Evolutionary conservation across 2,888 invertebrate genomes (phyloP).

Genomic region (Lymantria monacha): DNA sequence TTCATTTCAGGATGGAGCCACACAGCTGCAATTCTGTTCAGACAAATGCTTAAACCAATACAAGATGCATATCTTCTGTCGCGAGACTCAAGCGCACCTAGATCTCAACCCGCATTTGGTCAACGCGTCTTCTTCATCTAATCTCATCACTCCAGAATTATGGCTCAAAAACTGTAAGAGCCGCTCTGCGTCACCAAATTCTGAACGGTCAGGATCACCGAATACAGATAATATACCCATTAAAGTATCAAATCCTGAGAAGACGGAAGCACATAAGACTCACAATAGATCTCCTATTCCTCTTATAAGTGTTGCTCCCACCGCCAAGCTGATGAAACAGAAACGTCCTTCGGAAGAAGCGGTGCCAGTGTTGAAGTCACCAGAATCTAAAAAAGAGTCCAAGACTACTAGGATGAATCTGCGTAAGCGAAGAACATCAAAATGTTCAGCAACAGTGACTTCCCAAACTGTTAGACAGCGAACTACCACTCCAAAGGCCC

Average conservation of each 20-base stretch:
- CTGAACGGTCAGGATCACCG: slow-evolving; percentile 81
- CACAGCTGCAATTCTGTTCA: slow-evolving; percentile 94
- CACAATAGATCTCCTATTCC: slow-evolving; percentile 78
- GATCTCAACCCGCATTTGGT: slow-evolving; percentile 91
- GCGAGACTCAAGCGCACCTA: slow-evolving; percentile 95
- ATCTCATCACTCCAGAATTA: slow-evolving; percentile 93
- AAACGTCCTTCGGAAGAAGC: slow-evolving; percentile 63
- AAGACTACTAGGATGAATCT: slow-evolving; percentile 69
- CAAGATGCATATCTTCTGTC: slow-evolving; percentile 98
- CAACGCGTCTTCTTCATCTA: slow-evolving; percentile 70
- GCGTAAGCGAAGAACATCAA: slow-evolving; percentile 70
- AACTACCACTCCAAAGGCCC: slow-evolving; percentile 68
- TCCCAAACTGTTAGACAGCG: slow-evolving; percentile 65
- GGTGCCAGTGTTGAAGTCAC: slow-evolving; percentile 56
- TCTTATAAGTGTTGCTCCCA: slow-evolving; percentile 85
- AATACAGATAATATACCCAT: slow-evolving; percentile 58
- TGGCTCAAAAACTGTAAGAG: slow-evolving; percentile 93
- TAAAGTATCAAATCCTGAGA: slow-evolving; percentile 43
- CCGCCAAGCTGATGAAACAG: slow-evolving; percentile 84
- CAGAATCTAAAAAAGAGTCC: slow-evolving; percentile 68
- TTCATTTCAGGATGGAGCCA: slow-evolving; percentile 89
- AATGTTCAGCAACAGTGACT: slow-evolving; percentile 70
- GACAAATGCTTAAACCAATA: slow-evolving; percentile 97
- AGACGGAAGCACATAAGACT: slow-evolving; percentile 47
- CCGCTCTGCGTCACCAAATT: slow-evolving; percentile 83